A percentile compares a stretch with the other conserved stretches of the same genome.
Conservation (phyloP, 2,113 vertebrate genomes). For the Eonycteris spelaea region DNA sequence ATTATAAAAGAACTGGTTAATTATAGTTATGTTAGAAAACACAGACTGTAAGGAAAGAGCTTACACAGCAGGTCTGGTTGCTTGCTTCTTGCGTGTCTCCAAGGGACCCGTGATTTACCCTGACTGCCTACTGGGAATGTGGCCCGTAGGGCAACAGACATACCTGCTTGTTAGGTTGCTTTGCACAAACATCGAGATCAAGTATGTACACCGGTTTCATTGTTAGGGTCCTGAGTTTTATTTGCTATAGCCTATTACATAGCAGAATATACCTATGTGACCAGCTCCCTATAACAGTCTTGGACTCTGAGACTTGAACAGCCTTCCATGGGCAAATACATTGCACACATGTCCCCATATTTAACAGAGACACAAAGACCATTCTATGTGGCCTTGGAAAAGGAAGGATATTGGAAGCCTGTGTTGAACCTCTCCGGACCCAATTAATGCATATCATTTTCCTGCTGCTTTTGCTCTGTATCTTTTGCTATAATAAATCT, state of each 20-base stretch:
- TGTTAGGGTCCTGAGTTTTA: neutral
- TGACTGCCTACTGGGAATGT: neutral
- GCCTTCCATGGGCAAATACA: neutral
- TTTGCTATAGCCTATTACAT: neutral
- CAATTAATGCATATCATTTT: neutral
- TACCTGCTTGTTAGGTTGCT: constrained; percentile 3
- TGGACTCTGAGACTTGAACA: neutral
- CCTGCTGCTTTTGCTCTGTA: neutral
- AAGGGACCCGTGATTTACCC: neutral
- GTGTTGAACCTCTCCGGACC: neutral
- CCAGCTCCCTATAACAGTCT: neutral
- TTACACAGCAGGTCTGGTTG: neutral
- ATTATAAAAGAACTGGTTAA: neutral
- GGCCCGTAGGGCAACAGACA: neutral
- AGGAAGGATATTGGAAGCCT: neutral
- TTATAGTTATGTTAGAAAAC: constrained; percentile 22
- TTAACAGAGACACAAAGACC: neutral
- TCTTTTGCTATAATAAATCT: neutral
- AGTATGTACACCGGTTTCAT: neutral
- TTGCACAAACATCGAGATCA: neutral
- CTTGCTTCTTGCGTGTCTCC: neutral
- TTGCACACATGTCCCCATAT: neutral
- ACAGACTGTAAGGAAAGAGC: neutral
- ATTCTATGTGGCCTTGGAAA: neutral
- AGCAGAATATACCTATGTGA: neutral